Conservation (phyloP, 2,113 vertebrate species). For the Columba livia region DNA sequence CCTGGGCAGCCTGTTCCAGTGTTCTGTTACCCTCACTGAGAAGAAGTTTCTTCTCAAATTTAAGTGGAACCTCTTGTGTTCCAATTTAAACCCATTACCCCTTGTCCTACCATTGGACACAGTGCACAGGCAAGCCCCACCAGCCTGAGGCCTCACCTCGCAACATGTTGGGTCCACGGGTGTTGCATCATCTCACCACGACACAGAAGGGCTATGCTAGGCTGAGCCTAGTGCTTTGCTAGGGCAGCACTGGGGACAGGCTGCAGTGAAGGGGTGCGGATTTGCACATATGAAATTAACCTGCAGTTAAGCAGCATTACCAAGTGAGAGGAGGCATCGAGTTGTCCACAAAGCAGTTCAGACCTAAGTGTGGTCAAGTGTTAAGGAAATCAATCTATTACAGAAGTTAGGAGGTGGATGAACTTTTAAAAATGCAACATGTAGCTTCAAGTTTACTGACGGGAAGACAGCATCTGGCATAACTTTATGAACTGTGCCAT, state of each 20-base stretch:
- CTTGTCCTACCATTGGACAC: background rate
- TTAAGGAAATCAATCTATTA: background rate
- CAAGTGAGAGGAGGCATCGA: background rate
- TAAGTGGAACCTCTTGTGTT: too few relatives aligned
- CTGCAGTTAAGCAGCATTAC: background rate
- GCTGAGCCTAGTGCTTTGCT: background rate
- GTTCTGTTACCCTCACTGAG: too few relatives aligned
- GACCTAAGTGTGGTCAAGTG: background rate
- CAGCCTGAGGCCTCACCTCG: background rate
- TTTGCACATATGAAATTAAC: background rate
- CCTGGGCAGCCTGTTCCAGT: too few relatives aligned
- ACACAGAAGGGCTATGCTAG: background rate
- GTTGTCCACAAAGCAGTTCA: background rate
- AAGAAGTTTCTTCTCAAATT: too few relatives aligned
- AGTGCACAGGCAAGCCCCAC: accelerated
- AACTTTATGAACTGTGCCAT: too few relatives aligned
- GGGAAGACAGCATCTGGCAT: background rate
- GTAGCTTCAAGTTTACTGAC: background rate
- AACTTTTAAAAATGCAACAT: background rate
- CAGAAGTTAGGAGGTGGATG: background rate
- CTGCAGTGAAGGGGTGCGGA: accelerated
- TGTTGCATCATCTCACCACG: accelerated
- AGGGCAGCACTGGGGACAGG: background rate
- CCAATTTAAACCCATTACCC: too few relatives aligned
- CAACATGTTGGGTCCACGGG: accelerated